Conservation (phyloP, 1,140 invertebrate species). For the Muscidifurax raptorellus region DNA sequence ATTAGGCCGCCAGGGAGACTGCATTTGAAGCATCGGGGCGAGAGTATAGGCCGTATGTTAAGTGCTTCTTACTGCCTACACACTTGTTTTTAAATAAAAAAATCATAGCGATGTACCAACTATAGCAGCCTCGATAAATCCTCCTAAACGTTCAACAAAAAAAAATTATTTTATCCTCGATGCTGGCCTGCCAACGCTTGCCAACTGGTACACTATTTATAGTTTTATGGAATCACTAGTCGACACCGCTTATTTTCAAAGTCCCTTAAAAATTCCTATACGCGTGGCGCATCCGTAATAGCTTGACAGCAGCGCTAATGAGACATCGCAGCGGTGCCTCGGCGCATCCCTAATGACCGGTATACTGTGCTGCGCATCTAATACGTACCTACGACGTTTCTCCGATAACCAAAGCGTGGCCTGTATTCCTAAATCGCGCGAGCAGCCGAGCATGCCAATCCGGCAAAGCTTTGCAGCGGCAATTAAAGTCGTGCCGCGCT, state of each 20-base stretch:
- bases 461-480: not conserved
- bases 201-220: too few species aligned
- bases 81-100: too few species aligned
- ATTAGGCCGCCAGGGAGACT: not conserved
- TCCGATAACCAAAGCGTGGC: conserved; percentile 18
- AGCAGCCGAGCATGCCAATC: conserved; percentile 17
- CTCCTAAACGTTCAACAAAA: too few species aligned
- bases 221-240: too few species aligned
- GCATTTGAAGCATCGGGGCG: not conserved
- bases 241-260: too few species aligned
- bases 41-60: not conserved
- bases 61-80: too few species aligned
- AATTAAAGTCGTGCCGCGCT: conserved; percentile 14
- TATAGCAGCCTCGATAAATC: too few species aligned
- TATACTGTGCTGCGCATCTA: not conserved
- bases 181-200: too few species aligned
- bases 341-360: not conserved
- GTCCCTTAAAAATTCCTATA: too few species aligned
- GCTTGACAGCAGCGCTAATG: not conserved
- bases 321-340: not conserved
- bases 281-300: not conserved
- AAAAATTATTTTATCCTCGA: too few species aligned
- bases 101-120: too few species aligned
- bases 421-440: conserved; percentile 31
- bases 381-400: conserved; percentile 7